Evolutionary conservation across 2,888 invertebrate species (phyloP), one percentile per base, ranked within the genome.

Genomic region (Lysandra bellargus): DNA sequence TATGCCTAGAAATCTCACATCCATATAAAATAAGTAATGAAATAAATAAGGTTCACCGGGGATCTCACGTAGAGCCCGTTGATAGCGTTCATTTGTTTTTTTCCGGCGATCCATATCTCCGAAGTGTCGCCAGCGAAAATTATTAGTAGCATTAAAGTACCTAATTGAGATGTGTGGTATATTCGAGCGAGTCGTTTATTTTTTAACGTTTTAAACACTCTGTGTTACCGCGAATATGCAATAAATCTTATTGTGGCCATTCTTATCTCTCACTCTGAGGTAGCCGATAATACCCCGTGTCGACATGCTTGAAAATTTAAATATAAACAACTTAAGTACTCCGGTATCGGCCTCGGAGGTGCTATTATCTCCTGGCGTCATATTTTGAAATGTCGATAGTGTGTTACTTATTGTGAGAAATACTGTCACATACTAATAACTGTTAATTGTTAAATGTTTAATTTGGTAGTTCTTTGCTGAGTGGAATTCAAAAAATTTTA

Each of bases 241-340:
- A 94, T 94, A 94, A 94, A 93, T 94, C 93, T 92, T 86, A 86
- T 88, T 90, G 89, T 91, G 89, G 88, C 86, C 88, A 86, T 83
- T 85, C 87, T 93, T 93, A 93, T 93, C 93, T 91, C 81, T 80
- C 83, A 84, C 82, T 85, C 86, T 87, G 89, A 89, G 89, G 93
- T 90, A 92, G 92, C 91, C 87, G 92, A 92, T 92, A 92, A 84
- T 88, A 88, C 85, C 86, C 84, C 85, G 86, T 89, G 90, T 89
- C 91, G 89, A 86, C 86, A 86, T 85, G 86, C 83, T 87, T 88
- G 88, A 88, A 87, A 89, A 89, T 92, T 92, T 90, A 89, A 91
- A 90, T 91, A 91, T 90, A 91, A 92, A 91, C 88, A 87, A 86
- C 87, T 89, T 88, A 87, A 88, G 87, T 85, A 87, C 85, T 84